Evolutionary conservation across 2,888 invertebrate species (phyloP), one percentile per base, ranked within the genome.

Genomic region (Acanthopleura granulata): DNA sequence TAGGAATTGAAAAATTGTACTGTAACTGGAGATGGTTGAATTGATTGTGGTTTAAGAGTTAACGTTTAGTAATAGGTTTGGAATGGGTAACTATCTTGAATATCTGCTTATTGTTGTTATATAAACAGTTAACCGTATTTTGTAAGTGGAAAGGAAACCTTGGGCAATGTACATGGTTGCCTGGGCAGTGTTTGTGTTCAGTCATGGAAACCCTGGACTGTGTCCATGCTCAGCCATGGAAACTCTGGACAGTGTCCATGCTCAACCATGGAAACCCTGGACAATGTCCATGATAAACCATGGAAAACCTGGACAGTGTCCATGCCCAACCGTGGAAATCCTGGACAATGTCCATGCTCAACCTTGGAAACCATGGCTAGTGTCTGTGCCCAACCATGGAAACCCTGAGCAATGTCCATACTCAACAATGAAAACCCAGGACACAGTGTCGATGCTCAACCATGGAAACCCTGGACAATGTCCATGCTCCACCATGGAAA

Each of bases 121-220:
- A n/a, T n/a, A n/a, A n/a, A n/a, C n/a, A n/a, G n/a, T n/a, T n/a
- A n/a, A n/a, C n/a, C n/a, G n/a, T n/a, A n/a, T n/a, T n/a, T n/a
- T n/a, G n/a, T n/a, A n/a, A n/a, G n/a, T n/a, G n/a, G n/a, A n/a
- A n/a, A n/a, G n/a, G 22, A 57, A 57, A 57, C 57, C 57, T 12
- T 57, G 57, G 57, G 12, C 12, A 22, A 4, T 57, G 57, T 57
- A 3, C 57, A 18, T 18, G 4, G 3, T 22, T 12, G 57, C 57
- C 18, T 57, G 57, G 22, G 12, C 12, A 57, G 18, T 57, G 57
- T 57, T 12, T 4, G 12, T 18, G n/a, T 22, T 57, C 57, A 57
- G 1, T 57, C 57, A 57, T 57, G 57, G 57, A 57, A 57, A 57
- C 57, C 22, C 57, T 57, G 57, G 57, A 57, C 57, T 9, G 57